Evolutionary conservation across 2,888 invertebrate species (phyloP).

Genomic region (Dynastes maya): DNA sequence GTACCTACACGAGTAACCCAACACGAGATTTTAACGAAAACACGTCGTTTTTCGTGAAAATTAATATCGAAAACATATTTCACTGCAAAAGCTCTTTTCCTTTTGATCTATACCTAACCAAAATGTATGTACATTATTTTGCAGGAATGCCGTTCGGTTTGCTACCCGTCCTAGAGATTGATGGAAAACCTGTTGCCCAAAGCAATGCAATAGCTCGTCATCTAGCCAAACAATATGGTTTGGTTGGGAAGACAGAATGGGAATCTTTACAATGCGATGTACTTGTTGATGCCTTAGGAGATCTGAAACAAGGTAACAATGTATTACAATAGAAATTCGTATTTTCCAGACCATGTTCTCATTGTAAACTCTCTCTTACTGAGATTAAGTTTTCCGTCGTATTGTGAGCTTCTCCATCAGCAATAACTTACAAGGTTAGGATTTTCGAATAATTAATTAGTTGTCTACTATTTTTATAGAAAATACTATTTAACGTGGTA

Average conservation of each 20-base stretch:
- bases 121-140: slow-evolving; percentile 53
- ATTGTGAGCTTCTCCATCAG: too few species aligned
- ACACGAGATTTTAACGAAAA: too few species aligned
- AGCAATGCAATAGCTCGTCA: slow-evolving; percentile 75
- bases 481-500: too few species aligned
- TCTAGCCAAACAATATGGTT: slow-evolving; percentile 72
- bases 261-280: slow-evolving; percentile 75
- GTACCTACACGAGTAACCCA: too few species aligned
- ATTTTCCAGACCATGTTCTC: neutral
- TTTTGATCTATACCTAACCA: neutral
- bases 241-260: slow-evolving; percentile 74
- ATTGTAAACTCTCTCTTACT: neutral
- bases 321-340: slow-evolving; percentile 8
- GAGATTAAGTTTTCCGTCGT: too few species aligned
- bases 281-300: slow-evolving; percentile 73
- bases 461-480: too few species aligned
- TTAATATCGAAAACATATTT: too few species aligned
- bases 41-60: too few species aligned
- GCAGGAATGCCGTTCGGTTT: slow-evolving; percentile 75
- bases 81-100: too few species aligned
- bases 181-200: slow-evolving; percentile 74
- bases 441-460: too few species aligned
- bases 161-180: slow-evolving; percentile 75
- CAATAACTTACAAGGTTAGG: too few species aligned
- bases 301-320: slow-evolving; percentile 72